These are phyloP conservation scores for Mythimna lalbum DNA, from an alignment of 2,888 invertebrate genomes.

Conservation along the genomic window DNA sequence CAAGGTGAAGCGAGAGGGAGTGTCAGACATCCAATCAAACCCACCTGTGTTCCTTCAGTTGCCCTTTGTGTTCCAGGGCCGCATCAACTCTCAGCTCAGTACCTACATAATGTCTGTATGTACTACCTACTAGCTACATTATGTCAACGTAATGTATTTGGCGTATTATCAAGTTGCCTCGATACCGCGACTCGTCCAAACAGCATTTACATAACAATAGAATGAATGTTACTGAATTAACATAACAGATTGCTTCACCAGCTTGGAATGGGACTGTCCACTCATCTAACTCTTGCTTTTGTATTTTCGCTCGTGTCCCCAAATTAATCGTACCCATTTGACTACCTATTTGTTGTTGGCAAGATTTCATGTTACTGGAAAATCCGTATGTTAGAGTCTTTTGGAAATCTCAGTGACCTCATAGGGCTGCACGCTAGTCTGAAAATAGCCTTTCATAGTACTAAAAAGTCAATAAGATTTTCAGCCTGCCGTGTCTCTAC, in stretches of 20 bases:
- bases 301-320: slow-evolving; percentile 27
- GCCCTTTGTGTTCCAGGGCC: not conserved
- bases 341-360: not conserved
- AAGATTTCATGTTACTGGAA: not conserved
- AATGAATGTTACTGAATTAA: slow-evolving; percentile 78
- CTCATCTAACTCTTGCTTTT: slow-evolving; percentile 44
- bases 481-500: not conserved
- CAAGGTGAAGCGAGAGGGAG: not conserved
- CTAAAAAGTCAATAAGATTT: too few species aligned
- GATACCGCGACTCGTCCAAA: slow-evolving; percentile 61
- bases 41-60: not conserved
- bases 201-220: slow-evolving; percentile 84
- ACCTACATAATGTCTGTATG: not conserved
- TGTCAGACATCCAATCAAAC: not conserved
- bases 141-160: slow-evolving; percentile 59
- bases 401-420: not conserved
- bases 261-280: slow-evolving; percentile 73
- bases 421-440: not conserved
- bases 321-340: slow-evolving; percentile 16
- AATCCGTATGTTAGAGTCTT: not conserved
- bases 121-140: slow-evolving; percentile 33
- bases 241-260: slow-evolving; percentile 83
- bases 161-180: slow-evolving; percentile 62
- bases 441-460: too few species aligned
- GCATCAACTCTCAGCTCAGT: not conserved